These are phyloP conservation scores for Drosophila nigrodunni DNA, from an alignment of 1,140 invertebrate species.

Conservation along the genomic window DNA sequence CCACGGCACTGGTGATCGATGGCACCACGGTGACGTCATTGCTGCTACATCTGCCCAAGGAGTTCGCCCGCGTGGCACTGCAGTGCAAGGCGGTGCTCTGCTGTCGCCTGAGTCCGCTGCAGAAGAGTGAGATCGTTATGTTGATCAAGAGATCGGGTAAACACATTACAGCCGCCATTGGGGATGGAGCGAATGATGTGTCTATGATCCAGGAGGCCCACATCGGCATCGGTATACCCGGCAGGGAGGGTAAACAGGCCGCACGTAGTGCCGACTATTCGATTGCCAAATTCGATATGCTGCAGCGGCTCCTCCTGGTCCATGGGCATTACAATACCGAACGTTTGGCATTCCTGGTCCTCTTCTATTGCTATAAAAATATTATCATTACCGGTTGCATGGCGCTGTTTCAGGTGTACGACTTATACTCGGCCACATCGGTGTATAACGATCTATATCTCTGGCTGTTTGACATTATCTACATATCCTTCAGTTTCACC, in stretches of 20 bases:
- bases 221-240: constrained; percentile 90
- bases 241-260: constrained; percentile 92
- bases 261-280: constrained; percentile 88
- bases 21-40: constrained; percentile 87
- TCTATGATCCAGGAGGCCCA: constrained; percentile 93
- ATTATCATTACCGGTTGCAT: constrained; percentile 87
- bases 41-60: constrained; percentile 84
- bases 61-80: constrained; percentile 86
- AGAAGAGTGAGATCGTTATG: constrained; percentile 90
- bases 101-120: constrained; percentile 92
- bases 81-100: constrained; percentile 89
- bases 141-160: constrained; percentile 87
- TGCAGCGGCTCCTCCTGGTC: constrained; percentile 88
- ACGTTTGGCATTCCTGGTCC: constrained; percentile 90
- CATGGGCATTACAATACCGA: constrained; percentile 92
- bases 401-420: constrained; percentile 87
- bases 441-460: constrained; percentile 90
- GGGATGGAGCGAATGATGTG: constrained; percentile 92
- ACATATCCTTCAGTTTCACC: constrained; percentile 89
- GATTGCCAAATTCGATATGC: constrained; percentile 89
- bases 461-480: constrained; percentile 90
- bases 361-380: constrained; percentile 96
- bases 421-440: constrained; percentile 87
- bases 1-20: constrained; percentile 88
- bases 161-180: constrained; percentile 90